phyloP scores from a whole-genome alignment of 2,797 vertebrate species.

The Corythornis leucogaster region DNA sequence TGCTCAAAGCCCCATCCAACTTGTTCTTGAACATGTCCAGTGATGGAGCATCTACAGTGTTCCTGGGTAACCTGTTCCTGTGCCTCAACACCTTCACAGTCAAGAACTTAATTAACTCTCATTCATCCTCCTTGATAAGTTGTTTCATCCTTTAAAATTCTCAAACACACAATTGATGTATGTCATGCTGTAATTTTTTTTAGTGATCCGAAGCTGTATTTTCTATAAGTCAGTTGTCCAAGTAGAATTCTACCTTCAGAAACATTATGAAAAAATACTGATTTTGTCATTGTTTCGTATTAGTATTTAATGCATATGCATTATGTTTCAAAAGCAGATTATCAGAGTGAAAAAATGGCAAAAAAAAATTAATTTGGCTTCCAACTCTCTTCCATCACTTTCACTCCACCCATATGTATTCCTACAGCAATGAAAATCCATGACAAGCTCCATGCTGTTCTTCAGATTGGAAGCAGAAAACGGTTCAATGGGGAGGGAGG shows the following conservation, averaged over 20 bases:
- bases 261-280: not conserved
- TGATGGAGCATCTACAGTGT: no score
- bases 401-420: not conserved
- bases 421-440: not conserved
- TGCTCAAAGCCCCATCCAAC: no score
- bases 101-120: not conserved
- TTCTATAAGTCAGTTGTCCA: not conserved
- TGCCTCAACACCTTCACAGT: no score
- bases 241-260: not conserved
- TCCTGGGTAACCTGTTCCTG: no score
- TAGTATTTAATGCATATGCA: not conserved
- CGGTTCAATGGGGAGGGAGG: not conserved
- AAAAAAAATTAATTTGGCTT: conserved; percentile 34
- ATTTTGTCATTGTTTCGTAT: conserved; percentile 14
- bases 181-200: not conserved
- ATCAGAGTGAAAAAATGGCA: not conserved
- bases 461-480: conserved; percentile 15
- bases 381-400: not conserved
- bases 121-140: not conserved
- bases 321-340: conserved; percentile 29
- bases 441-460: not conserved
- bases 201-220: not conserved
- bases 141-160: not conserved
- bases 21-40: no score
- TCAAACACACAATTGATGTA: not conserved